These are phyloP conservation scores for Lepilemur septentrionalis DNA, from an alignment of 2,797 vertebrate genomes.

Conservation along the genomic window DNA sequence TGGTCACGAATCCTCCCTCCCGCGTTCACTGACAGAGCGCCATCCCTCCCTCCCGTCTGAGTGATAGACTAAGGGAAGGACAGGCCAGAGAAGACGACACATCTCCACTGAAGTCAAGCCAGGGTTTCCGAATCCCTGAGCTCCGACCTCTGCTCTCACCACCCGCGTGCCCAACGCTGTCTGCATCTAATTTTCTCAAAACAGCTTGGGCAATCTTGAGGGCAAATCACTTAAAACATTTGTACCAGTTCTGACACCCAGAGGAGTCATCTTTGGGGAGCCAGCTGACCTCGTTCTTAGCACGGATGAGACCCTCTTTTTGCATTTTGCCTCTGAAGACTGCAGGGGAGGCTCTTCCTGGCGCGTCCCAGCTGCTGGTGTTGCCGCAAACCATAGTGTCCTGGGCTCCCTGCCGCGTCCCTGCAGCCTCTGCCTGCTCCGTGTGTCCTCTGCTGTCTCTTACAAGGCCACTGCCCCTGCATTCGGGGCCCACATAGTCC, in stretches of 20 bases:
- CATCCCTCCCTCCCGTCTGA: fast-evolving
- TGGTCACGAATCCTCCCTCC: fast-evolving
- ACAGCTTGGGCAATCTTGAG: background rate
- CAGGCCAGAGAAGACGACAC: background rate
- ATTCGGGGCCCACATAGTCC: too few relatives aligned
- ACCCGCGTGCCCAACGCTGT: background rate
- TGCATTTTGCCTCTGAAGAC: fast-evolving
- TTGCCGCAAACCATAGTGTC: fast-evolving
- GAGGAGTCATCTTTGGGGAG: background rate
- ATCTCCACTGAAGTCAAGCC: too few relatives aligned
- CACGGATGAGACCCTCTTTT: fast-evolving
- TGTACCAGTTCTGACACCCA: background rate
- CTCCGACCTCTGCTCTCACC: too few relatives aligned
- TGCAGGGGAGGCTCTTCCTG: background rate
- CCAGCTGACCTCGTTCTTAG: background rate
- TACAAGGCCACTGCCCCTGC: background rate
- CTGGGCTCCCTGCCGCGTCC: fast-evolving
- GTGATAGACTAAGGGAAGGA: fast-evolving
- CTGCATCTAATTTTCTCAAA: background rate
- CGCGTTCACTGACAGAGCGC: fast-evolving
- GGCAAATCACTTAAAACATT: background rate
- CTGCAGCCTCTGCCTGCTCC: background rate
- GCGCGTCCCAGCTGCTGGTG: fast-evolving
- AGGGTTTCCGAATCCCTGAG: fast-evolving
- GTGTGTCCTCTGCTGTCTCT: background rate